Evolutionary conservation across 2,113 vertebrate species (phyloP).

Genomic region (Falco punctatus): DNA sequence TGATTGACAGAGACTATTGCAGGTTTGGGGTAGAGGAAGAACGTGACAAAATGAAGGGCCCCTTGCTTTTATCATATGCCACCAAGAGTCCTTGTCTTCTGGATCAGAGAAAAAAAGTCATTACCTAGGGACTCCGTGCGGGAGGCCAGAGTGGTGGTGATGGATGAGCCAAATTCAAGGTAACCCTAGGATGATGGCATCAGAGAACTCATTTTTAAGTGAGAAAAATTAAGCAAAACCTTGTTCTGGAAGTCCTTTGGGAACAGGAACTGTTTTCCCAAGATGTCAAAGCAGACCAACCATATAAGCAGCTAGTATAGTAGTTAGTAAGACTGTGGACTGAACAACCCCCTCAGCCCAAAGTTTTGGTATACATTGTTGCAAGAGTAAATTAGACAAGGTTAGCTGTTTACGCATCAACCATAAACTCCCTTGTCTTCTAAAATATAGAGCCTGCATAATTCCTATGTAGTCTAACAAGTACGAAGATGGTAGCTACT

Average conservation of each 20-base stretch:
- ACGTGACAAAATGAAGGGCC: background rate
- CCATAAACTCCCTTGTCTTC: background rate
- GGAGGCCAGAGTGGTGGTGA: background rate
- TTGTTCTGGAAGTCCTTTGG: background rate
- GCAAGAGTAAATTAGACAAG: background rate
- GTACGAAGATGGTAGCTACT: background rate
- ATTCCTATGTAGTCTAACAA: background rate
- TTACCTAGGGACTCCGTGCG: background rate
- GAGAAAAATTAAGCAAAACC: background rate
- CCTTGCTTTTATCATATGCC: background rate
- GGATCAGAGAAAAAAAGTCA: background rate
- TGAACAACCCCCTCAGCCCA: background rate
- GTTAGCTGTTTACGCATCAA: background rate
- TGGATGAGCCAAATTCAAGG: background rate
- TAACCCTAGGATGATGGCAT: background rate
- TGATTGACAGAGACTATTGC: background rate
- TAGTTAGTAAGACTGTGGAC: background rate
- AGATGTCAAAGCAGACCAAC: background rate
- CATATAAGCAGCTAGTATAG: background rate
- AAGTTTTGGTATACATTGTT: background rate
- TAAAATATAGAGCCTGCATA: background rate
- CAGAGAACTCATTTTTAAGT: background rate
- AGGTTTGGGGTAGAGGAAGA: background rate
- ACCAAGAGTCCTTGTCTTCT: background rate
- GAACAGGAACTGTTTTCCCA: background rate